These are phyloP conservation scores for Phenganax subtilis DNA, from an alignment of 92 coral and sea anemone genomes.

Conservation along the genomic window DNA sequence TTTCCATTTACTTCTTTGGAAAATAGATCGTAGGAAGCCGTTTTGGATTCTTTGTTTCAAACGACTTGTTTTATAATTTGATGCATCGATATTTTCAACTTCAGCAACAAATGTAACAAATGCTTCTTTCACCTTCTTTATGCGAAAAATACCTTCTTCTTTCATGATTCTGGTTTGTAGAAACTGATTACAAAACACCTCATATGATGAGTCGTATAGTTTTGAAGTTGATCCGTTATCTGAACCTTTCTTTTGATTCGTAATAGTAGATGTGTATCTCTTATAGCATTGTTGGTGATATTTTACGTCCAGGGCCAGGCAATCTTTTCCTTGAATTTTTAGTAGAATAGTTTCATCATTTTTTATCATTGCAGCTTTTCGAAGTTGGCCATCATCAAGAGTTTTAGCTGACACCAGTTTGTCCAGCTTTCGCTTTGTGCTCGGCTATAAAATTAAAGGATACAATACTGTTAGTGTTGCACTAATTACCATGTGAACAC, in stretches of 20 bases:
- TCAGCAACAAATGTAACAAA: neutral
- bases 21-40: neutral
- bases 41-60: constrained; percentile 3
- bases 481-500: no score
- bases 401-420: neutral
- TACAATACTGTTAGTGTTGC: no score
- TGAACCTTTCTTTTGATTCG: neutral
- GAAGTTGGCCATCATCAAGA: neutral
- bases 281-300: neutral
- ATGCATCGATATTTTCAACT: constrained; percentile 12
- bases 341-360: neutral
- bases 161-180: neutral
- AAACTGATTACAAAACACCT: neutral
- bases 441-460: neutral
- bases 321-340: neutral
- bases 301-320: neutral
- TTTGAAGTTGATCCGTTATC: neutral
- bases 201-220: neutral
- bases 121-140: neutral
- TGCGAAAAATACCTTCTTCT: neutral
- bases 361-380: neutral
- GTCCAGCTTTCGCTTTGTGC: neutral
- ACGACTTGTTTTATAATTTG: neutral
- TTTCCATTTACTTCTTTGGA: neutral
- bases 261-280: neutral